Evolutionary conservation across 2,888 invertebrate species (phyloP), one percentile per base, ranked within the genome.

Genomic region (Drosophila koepferae): DNA sequence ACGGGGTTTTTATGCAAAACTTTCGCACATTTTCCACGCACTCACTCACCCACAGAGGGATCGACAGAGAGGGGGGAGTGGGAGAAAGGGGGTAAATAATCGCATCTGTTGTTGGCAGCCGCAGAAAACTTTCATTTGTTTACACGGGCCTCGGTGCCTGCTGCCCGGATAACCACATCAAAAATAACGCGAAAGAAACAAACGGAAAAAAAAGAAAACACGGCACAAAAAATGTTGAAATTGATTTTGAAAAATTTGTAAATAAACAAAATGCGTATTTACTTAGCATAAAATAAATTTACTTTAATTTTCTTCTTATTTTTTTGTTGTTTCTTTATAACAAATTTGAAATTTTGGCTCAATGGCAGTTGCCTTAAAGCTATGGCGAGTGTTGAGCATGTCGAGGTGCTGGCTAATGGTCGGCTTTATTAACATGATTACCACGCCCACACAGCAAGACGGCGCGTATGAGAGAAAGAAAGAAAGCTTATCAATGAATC

Each of bases 401-500:
- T 34, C n/a, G 61, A 23, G 58, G 60, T 48, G 43, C 28, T 28
- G 65, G 66, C 76, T 70, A 80, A 84, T 87, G 84, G 80, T 63
- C 63, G 78, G 72, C 71, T 77, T 81, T 81, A 89, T 87, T 87
- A 89, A 89, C 85, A 85, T 80, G 70, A 89, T 82, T 84, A 81
- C 82, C 80, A 76, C 63, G 76, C 75, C 74, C 63, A 63, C 38
- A 20, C 2, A 23, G 41, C 16, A 43, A 40, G 38, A 41, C 28
- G 31, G 14, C 14, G 10, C 28, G 43, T 20, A 4, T 59, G 28
- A 44, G 49, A 49, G 66, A 41, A n/a, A n/a, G n/a, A n/a, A n/a
- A 71, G 55, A 61, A 72, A 77, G 79, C 86, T 89, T 86, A 87
- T 90, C 90, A 90, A 90, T 90, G 90, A 89, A 89, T 89, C 86